A percentile compares a stretch with the other conserved stretches of the same genome.
Evolutionary conservation across 2,113 vertebrate genomes (phyloP).

Genomic region (Mastomys coucha): DNA sequence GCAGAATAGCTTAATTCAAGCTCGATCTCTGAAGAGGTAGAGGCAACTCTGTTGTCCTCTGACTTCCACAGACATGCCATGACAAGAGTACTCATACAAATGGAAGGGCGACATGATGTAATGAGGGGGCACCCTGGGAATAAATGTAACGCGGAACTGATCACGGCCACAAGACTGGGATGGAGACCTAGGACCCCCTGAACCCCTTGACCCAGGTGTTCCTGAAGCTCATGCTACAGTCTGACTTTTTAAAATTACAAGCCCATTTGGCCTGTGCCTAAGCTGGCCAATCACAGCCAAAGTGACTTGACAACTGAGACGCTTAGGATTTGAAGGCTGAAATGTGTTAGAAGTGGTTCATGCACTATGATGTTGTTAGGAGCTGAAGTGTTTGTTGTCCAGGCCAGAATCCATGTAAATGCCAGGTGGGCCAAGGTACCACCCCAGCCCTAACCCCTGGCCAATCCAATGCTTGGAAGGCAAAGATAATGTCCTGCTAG

Average conservation of each 20-base stretch:
- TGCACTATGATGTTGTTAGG: background rate
- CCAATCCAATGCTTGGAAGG: background rate
- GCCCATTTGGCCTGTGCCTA: background rate
- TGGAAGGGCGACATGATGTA: background rate
- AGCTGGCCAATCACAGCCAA: background rate
- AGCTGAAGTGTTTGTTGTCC: background rate
- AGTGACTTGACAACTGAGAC: background rate
- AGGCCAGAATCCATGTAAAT: background rate
- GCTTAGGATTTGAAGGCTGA: background rate
- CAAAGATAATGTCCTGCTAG: background rate
- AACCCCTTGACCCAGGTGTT: background rate
- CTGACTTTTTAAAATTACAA: background rate
- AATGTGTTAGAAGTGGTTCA: background rate
- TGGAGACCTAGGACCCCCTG: too few relatives aligned
- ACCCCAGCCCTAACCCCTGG: too few relatives aligned
- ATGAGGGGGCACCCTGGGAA: background rate
- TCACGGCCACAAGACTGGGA: background rate
- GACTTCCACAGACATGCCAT: background rate
- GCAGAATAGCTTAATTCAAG: background rate
- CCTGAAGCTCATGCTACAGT: background rate
- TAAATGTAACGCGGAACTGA: background rate
- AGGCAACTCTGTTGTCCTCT: background rate
- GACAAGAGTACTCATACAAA: background rate
- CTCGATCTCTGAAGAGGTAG: background rate
- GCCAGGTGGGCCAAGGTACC: too few relatives aligned